Base-by-base conservation (phyloP, 2,888 invertebrate genomes). In the Mesorhabditis spiculigera region DNA sequence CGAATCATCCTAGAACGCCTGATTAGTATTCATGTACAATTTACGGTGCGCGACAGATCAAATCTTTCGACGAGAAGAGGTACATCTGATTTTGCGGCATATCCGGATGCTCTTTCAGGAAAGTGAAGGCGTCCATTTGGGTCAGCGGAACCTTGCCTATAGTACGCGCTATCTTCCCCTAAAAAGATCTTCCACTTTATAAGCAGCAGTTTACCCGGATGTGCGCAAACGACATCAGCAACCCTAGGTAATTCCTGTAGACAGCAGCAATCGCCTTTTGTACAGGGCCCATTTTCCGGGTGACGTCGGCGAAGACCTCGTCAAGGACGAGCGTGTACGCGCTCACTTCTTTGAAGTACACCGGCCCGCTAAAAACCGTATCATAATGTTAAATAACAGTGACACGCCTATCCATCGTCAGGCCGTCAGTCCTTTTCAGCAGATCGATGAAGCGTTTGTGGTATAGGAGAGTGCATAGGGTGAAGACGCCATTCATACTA, bases 261-360 rank as follows among this genome's bases (percentile, higher is more conserved):
- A 50, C n/a, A n/a, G n/a, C 10, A 50, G 58, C 58, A n/a, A 50
- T 50, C n/a, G 58, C 58, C n/a, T 50, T 50, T 50, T 50, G 58
- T 13, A n/a, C 58, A 13, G 58, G 58, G 58, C 58, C 58, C 58
- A 50, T 50, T 50, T 50, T 50, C 8, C n/a, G 8, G 10, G 58
- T 50, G 58, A 50, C 10, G n/a, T 50, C 58, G 10, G 58, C n/a
- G 58, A 50, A 50, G n/a, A 50, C n/a, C 10, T n/a, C n/a, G 10
- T 50, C 58, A 10, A 50, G n/a, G 58, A 50, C 58, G 10, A 50
- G n/a, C 8, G 58, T 50, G 58, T 50, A 50, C 58, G 58, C 58
- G n/a, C 10, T 50, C 10, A 50, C 58, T 50, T 50, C 58, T 50
- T 50, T 50, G 58, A 50, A 50, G n/a, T 50, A 50, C 8, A 50